phyloP scores from a whole-genome alignment of 1,140 invertebrate genomes.

The Metopolophium dirhodum region DNA sequence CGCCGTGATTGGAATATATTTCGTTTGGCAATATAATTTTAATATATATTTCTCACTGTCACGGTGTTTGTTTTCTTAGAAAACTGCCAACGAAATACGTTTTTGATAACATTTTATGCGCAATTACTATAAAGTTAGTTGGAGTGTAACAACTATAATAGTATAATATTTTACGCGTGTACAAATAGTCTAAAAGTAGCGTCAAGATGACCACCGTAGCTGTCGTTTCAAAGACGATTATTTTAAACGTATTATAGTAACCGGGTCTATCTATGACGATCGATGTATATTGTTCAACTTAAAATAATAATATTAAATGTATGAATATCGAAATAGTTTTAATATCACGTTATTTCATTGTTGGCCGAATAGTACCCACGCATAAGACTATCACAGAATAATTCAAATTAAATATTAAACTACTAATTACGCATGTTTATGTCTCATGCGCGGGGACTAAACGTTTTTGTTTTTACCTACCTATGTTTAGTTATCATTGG shows the following conservation, averaged over 20 bases:
- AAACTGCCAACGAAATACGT: neutral
- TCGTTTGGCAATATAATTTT: neutral
- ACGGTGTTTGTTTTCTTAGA: neutral
- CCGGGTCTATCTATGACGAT: neutral
- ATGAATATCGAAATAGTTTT: neutral
- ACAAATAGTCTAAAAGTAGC: neutral
- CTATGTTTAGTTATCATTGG: no score
- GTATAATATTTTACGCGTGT: neutral
- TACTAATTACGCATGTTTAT: neutral
- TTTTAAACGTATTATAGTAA: neutral
- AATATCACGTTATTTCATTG: neutral
- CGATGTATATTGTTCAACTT: neutral
- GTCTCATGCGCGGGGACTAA: neutral
- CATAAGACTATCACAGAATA: neutral
- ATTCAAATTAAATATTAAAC: neutral
- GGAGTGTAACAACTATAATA: neutral
- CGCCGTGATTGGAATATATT: neutral
- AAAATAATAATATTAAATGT: neutral
- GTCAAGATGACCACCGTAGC: neutral
- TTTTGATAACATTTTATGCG: neutral
- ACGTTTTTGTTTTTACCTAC: neutral
- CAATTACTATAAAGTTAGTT: constrained; percentile 1
- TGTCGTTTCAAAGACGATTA: neutral
- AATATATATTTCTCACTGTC: neutral
- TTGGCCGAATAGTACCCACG: rapidly evolving